phyloP scores from a whole-genome alignment of 2,888 invertebrate genomes.

The Catocala fraxini region DNA sequence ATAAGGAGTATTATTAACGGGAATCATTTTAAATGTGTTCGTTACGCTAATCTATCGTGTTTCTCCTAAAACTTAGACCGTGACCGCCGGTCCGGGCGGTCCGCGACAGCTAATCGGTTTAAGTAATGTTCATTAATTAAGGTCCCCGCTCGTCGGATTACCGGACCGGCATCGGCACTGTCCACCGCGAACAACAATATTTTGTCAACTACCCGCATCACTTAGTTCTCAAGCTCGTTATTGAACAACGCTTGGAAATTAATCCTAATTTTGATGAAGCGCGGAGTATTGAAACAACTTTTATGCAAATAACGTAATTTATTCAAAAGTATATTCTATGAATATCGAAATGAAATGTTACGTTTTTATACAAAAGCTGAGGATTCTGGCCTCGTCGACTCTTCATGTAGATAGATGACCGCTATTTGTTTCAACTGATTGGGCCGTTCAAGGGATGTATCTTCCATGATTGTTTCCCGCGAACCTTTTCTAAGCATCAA shows the following conservation, averaged over 20 bases:
- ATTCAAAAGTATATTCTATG: constrained; percentile 13
- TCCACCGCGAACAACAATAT: constrained; percentile 71
- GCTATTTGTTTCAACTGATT: constrained; percentile 83
- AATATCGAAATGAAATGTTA: constrained; percentile 44
- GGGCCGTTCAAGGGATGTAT: constrained; percentile 75
- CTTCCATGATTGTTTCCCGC: constrained; percentile 81
- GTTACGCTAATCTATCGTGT: constrained; percentile 45
- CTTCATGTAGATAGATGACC: constrained; percentile 64
- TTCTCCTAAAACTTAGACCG: constrained; percentile 54
- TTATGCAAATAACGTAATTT: constrained; percentile 2
- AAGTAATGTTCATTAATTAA: constrained; percentile 82
- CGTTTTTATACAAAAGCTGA: constrained; percentile 41
- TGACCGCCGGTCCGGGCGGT: constrained; percentile 62
- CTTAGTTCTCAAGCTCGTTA: constrained; percentile 46
- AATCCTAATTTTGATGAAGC: constrained; percentile 63
- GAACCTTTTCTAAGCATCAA: constrained; percentile 70
- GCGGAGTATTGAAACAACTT: constrained; percentile 22
- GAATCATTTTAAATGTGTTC: constrained; percentile 38
- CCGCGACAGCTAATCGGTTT: constrained; percentile 73
- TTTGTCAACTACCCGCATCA: constrained; percentile 73
- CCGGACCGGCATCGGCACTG: constrained; percentile 54
- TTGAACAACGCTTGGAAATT: constrained; percentile 49
- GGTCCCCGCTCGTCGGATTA: constrained; percentile 70
- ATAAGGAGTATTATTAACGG: constrained; percentile 18
- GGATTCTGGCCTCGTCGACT: constrained; percentile 47